phyloP scores from a whole-genome alignment of 1,140 invertebrate genomes.

The Pissodes strobi region DNA sequence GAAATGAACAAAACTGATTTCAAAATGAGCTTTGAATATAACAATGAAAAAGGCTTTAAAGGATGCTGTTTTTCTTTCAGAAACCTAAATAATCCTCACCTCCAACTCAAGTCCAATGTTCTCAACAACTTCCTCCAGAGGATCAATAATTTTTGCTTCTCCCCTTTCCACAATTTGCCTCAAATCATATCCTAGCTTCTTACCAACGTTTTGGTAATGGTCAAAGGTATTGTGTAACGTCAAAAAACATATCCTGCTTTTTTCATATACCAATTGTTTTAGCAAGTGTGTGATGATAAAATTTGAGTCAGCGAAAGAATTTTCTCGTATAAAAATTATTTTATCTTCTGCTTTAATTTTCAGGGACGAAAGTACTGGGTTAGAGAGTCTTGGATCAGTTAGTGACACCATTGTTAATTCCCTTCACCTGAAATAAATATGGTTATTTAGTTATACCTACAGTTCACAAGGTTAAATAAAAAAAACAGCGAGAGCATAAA shows the following conservation, averaged over 20 bases:
- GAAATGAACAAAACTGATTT: too few species aligned
- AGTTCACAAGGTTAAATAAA: not conserved
- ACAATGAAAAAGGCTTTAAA: too few species aligned
- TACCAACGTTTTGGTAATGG: constrained; percentile 74
- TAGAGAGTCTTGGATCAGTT: constrained; percentile 32
- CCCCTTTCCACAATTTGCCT: constrained; percentile 61
- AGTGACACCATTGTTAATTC: constrained; percentile 27
- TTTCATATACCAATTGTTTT: constrained; percentile 59
- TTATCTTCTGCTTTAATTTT: constrained; percentile 51
- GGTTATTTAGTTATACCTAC: not conserved
- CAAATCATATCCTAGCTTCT: constrained; percentile 73
- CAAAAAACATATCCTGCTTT: constrained; percentile 64
- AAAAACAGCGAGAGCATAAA: not conserved
- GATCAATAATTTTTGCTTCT: constrained; percentile 62
- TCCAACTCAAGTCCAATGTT: constrained; percentile 53
- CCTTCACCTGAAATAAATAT: constrained; percentile 28
- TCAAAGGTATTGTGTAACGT: constrained; percentile 70
- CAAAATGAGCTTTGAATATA: too few species aligned
- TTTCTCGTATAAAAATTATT: constrained; percentile 69
- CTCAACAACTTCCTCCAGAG: constrained; percentile 59
- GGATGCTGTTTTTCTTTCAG: too few species aligned
- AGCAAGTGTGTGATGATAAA: constrained; percentile 69
- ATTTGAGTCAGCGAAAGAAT: constrained; percentile 68
- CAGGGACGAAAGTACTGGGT: constrained; percentile 48
- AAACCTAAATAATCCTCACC: constrained; percentile 9